Percentiles rank a stretch among this genome's conserved stretches.
These are phyloP conservation scores for Phalanger gymnotis DNA, from an alignment of 2,797 vertebrate species.

Conservation along the genomic window DNA sequence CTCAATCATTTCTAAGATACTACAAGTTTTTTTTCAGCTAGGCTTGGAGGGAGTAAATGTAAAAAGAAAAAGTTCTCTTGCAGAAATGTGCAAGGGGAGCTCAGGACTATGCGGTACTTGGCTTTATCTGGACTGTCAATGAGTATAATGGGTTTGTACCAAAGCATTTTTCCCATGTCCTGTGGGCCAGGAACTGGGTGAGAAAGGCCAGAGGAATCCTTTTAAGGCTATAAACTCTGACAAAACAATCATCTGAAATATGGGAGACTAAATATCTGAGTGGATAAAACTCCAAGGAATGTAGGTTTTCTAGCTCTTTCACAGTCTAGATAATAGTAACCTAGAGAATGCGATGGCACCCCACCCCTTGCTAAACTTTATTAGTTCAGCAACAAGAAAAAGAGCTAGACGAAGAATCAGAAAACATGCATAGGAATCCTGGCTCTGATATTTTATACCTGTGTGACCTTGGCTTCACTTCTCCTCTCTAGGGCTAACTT, in stretches of 20 bases:
- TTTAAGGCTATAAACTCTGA: constrained; percentile 17
- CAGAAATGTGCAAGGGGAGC: constrained; percentile 29
- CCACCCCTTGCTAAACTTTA: neutral
- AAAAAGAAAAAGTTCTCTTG: constrained; percentile 27
- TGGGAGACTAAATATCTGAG: neutral
- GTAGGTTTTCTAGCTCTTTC: neutral
- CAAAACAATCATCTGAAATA: constrained; percentile 18
- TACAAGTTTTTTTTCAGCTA: constrained; percentile 58
- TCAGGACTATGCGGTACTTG: neutral
- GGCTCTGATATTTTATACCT: neutral
- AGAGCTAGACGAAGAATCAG: neutral
- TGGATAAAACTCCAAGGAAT: neutral
- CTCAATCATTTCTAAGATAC: constrained; percentile 78
- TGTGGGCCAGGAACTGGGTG: constrained; percentile 84
- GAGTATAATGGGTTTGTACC: constrained; percentile 80
- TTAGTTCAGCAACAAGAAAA: neutral
- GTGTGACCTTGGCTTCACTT: neutral
- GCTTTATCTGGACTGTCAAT: constrained; percentile 76
- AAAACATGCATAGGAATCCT: neutral
- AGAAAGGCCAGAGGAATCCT: constrained; percentile 22
- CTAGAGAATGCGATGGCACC: neutral
- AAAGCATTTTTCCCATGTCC: constrained; percentile 88
- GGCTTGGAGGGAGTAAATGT: neutral
- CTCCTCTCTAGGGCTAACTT: neutral
- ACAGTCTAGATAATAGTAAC: neutral